Conservation (phyloP, 1,140 invertebrate genomes). For the Drosophila virilis region DNA sequence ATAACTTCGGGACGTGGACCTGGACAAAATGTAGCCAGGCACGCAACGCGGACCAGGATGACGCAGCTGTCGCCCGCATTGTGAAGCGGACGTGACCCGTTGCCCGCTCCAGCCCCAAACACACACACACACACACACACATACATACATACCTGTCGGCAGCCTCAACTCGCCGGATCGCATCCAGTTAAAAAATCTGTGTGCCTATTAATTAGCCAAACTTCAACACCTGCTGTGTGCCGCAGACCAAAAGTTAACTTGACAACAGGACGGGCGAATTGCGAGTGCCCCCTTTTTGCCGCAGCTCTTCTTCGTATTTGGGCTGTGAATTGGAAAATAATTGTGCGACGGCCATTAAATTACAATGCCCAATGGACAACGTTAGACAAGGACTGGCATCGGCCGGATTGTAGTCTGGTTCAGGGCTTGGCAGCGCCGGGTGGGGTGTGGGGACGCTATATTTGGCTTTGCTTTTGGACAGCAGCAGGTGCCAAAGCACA, state of each 20-base stretch:
- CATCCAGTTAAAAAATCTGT: conserved; percentile 47
- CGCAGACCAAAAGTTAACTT: conserved; percentile 67
- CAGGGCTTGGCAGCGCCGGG: no score
- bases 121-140: conserved; percentile 1
- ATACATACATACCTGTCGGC: conserved; percentile 19
- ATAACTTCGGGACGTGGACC: conserved; percentile 66
- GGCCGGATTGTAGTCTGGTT: neutral
- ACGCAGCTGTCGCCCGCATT: conserved; percentile 73
- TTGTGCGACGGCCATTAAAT: conserved; percentile 79
- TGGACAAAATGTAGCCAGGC: conserved; percentile 70
- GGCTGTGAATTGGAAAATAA: conserved; percentile 82
- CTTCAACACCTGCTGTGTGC: conserved; percentile 78
- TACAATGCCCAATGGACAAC: conserved; percentile 70
- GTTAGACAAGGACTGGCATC: neutral
- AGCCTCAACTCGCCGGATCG: conserved; percentile 1
- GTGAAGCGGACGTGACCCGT: conserved; percentile 61
- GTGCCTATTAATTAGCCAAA: conserved; percentile 80
- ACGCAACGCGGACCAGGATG: conserved; percentile 51
- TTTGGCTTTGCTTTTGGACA: conserved; percentile 3
- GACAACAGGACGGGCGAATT: conserved; percentile 58
- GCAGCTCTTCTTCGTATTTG: conserved; percentile 33
- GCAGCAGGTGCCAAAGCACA: conserved; percentile 51
- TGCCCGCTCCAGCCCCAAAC: conserved; percentile 14
- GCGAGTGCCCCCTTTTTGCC: neutral
- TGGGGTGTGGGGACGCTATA: conserved; percentile 20